These are phyloP conservation scores for Miltochrista miniata DNA, from an alignment of 2,888 invertebrate genomes.

Conservation along the genomic window DNA sequence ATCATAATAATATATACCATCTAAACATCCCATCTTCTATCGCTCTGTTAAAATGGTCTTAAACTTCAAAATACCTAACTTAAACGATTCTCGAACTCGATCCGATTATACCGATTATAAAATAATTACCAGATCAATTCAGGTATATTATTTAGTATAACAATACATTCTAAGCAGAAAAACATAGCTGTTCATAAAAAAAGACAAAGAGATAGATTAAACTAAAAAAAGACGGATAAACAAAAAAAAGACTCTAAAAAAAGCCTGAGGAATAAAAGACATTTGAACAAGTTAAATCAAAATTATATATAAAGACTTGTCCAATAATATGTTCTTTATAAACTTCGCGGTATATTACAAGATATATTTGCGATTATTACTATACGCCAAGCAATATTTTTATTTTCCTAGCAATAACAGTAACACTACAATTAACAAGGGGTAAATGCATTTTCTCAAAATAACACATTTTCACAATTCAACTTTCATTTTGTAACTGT, in stretches of 20 bases:
- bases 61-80: too few relatives aligned
- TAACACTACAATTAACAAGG: conserved; percentile 60
- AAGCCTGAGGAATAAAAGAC: conserved; percentile 8
- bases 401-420: conserved; percentile 49
- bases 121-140: not conserved
- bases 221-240: not conserved
- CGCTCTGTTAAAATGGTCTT: too few relatives aligned
- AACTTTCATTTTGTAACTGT: conserved; percentile 42
- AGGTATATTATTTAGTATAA: not conserved
- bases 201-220: not conserved
- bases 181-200: too few relatives aligned
- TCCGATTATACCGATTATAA: too few relatives aligned
- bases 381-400: conserved; percentile 43
- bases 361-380: conserved; percentile 9
- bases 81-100: too few relatives aligned
- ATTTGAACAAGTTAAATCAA: conserved; percentile 26
- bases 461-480: conserved; percentile 48
- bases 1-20: conserved; percentile 36
- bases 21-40: conserved; percentile 34
- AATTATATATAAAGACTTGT: not conserved
- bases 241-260: not conserved
- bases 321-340: not conserved
- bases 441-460: conserved; percentile 76
- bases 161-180: not conserved
- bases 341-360: not conserved